These are phyloP conservation scores for Desmodus rotundus DNA, from an alignment of 2,113 vertebrate species.

Conservation along the genomic window DNA sequence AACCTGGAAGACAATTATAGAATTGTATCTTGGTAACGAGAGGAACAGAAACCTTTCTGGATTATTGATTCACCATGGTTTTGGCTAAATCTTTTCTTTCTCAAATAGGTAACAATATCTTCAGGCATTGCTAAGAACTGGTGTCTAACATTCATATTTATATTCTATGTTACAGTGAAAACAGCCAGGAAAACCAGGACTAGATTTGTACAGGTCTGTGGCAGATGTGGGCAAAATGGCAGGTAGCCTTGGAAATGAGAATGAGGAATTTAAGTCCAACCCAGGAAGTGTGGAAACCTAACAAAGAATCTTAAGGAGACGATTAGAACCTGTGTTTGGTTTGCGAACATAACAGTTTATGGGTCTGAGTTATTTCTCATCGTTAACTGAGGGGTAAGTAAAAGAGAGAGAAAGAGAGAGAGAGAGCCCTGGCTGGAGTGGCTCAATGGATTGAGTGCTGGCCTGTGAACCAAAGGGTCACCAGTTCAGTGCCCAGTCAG, in stretches of 20 bases:
- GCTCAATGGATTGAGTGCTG: no score
- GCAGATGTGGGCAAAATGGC: neutral
- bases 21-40: neutral
- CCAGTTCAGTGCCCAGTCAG: no score
- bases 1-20: neutral
- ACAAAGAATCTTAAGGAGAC: neutral
- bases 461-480: no score
- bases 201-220: neutral
- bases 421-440: no score
- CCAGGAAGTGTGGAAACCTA: neutral
- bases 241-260: neutral
- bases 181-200: neutral
- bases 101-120: neutral
- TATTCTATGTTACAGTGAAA: neutral
- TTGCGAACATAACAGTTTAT: neutral
- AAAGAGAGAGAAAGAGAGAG: neutral
- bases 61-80: neutral
- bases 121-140: neutral
- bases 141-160: neutral
- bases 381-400: neutral
- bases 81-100: neutral
- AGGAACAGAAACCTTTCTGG: neutral
- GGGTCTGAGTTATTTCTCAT: slow-evolving; percentile 6
- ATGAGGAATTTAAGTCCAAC: neutral
- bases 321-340: neutral